Conservation (phyloP, 1,140 invertebrate genomes). For the Trachymyrmex septentrionalis region DNA sequence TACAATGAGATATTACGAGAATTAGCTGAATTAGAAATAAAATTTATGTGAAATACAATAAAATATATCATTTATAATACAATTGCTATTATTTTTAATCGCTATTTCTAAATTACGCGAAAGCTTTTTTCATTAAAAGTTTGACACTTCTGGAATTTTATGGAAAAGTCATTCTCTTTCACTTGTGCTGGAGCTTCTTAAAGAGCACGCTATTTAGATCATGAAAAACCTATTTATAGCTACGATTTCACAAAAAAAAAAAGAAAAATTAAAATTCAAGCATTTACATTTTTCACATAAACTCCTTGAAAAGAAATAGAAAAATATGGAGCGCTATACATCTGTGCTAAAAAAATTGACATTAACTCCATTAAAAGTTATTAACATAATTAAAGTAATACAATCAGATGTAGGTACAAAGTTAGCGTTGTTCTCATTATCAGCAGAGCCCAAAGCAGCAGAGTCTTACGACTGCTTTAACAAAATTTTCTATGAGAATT, state of each 20-base stretch:
- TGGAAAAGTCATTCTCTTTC: background rate
- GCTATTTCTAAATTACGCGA: background rate
- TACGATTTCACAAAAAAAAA: background rate
- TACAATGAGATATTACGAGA: background rate
- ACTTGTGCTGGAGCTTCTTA: background rate
- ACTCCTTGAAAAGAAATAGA: background rate
- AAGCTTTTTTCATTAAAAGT: background rate
- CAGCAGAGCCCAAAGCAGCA: background rate
- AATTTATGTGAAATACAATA: background rate
- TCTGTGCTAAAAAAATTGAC: background rate
- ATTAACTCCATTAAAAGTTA: background rate
- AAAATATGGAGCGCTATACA: background rate
- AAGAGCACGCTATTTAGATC: background rate
- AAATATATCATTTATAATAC: background rate
- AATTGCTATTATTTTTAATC: background rate
- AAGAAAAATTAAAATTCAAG: background rate
- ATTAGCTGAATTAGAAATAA: background rate
- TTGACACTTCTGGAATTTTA: background rate
- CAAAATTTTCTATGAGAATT: background rate
- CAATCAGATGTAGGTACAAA: background rate
- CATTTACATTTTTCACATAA: background rate
- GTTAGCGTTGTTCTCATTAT: slow-evolving; percentile 6
- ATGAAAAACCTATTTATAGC: background rate
- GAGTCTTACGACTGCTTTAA: background rate
- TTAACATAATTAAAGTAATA: background rate